phyloP scores from a whole-genome alignment of 1,140 invertebrate genomes.

The Aphelinus certus region DNA sequence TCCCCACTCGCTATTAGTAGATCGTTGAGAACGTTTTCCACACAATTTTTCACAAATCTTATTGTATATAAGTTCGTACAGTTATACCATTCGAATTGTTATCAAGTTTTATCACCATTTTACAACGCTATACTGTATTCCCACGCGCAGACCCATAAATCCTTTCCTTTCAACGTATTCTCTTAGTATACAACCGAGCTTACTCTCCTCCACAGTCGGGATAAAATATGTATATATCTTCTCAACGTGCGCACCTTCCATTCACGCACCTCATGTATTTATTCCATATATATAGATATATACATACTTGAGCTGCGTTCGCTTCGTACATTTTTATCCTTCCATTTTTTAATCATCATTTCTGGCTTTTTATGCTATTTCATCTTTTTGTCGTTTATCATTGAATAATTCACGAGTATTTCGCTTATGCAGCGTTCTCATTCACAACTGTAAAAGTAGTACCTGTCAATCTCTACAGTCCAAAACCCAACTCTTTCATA shows the following conservation, averaged over 20 bases:
- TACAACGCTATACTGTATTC: no score
- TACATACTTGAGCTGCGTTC: constrained; percentile 11
- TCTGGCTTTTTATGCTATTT: constrained; percentile 18
- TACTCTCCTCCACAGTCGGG: constrained; percentile 22
- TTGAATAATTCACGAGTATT: constrained; percentile 65
- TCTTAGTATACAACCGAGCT: no score
- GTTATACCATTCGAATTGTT: not conserved
- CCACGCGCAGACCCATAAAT: not conserved
- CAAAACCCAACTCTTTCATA: constrained; percentile 46
- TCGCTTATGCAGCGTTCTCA: constrained; percentile 66
- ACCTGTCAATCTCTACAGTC: constrained; percentile 57
- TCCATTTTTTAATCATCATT: constrained; percentile 9
- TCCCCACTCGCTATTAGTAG: not conserved
- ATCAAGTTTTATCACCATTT: no score
- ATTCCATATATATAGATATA: constrained; percentile 28
- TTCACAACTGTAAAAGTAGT: constrained; percentile 64
- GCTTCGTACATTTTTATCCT: constrained; percentile 24
- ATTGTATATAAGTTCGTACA: constrained; percentile 22
- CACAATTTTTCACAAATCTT: constrained; percentile 9
- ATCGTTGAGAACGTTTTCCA: not conserved
- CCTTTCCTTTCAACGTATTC: not conserved
- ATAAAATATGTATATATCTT: constrained; percentile 48
- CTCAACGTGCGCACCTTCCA: constrained; percentile 40
- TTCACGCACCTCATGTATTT: constrained; percentile 30
- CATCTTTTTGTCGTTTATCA: constrained; percentile 47